Percentiles rank a stretch among this genome's conserved stretches.
phyloP scores from a whole-genome alignment of 2,113 vertebrate genomes.

The Porphyrio hochstetteri region DNA sequence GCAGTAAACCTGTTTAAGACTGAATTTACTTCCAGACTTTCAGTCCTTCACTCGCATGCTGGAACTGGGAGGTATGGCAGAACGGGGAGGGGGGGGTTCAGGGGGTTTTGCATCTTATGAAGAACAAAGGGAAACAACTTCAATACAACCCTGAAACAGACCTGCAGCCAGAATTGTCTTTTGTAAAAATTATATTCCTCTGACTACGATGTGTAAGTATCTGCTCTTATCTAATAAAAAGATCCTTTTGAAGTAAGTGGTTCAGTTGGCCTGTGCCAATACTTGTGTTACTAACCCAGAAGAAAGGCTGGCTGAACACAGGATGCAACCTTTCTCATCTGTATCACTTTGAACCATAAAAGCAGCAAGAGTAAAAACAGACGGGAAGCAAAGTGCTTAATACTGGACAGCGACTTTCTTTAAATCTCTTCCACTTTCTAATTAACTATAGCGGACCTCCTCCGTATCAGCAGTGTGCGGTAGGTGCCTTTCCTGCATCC shows the following conservation, averaged over 20 bases:
- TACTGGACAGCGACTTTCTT: constrained; percentile 17
- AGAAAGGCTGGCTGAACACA: neutral
- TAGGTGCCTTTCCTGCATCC: neutral
- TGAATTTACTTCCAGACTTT: neutral
- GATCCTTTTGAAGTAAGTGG: constrained; percentile 27
- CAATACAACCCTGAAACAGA: neutral
- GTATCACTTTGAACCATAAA: constrained; percentile 8
- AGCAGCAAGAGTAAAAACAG: neutral
- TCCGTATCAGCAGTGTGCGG: rapidly evolving
- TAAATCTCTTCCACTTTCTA: neutral
- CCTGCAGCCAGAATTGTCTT: neutral
- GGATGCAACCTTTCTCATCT: neutral
- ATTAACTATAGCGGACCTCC: neutral
- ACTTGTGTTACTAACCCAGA: neutral
- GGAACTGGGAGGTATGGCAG: neutral
- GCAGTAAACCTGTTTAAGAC: neutral
- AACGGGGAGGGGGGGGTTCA: neutral
- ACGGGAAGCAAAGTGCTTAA: constrained; percentile 2
- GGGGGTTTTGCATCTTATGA: neutral
- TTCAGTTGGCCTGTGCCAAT: neutral
- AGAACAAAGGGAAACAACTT: constrained; percentile 38
- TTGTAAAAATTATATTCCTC: neutral
- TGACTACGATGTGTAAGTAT: neutral
- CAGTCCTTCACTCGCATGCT: neutral
- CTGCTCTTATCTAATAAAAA: constrained; percentile 27